Base-by-base conservation (phyloP, 2,113 vertebrate species). In the Aegithalos caudatus region DNA sequence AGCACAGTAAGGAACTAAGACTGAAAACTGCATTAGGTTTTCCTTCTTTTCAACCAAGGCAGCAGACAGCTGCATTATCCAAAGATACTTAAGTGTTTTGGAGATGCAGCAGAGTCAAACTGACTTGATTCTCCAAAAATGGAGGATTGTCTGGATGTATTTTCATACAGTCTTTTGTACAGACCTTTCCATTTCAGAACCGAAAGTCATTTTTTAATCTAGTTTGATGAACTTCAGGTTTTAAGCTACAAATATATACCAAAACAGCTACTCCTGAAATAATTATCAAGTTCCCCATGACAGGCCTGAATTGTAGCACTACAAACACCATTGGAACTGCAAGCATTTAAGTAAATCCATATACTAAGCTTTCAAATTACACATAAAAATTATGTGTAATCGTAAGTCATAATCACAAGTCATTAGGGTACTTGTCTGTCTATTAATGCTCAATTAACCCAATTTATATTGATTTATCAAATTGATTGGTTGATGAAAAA, bases 91-190 rank as follows among this genome's bases (percentile, higher is more conserved):
- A 11, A 23, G 16, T 6, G 18, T 51, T 5, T 23, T 10, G 45
- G 69, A 76, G 31, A 40, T 10, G 45, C 62, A 77, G 25, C 6
- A 65, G 12, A 70, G 14, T 42, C 50, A 31, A 86, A 53, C 9
- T 23, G 12, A 58, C 38, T 25, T 11, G 19, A 40, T 27, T 54
- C 13, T 70, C 37, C 23, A 83, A 44, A 83, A 82, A 61, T 0
- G 9, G 25, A 88, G 15, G 16, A 40, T 1, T 31, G 8, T 12
- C 50, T 44, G 22, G 3, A 66, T 58, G 7, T 12, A 62, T 50
- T 78, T 80, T 61, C 2, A 1, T n/a, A 28, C 1, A 25, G 8
- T 7, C 48, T 84, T 76, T 38, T 20, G 14, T 6, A 42, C 0
- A 57, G 47, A 22, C 16, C 12, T 66, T 12, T 19, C 28, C 6